phyloP scores from a whole-genome alignment of 1,140 invertebrate genomes.

The Cydia fagiglandana region DNA sequence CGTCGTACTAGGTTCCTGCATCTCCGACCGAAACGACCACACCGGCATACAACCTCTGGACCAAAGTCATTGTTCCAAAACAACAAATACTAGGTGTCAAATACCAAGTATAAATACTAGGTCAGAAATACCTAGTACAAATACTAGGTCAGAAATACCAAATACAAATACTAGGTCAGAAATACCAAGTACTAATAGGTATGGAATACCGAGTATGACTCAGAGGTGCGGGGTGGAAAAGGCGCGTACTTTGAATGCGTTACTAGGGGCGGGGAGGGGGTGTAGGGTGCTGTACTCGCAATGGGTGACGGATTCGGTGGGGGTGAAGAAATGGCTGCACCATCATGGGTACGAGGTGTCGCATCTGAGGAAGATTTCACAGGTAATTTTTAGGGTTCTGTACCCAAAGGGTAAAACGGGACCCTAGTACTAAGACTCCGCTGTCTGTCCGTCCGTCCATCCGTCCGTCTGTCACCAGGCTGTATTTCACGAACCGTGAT shows the following conservation, averaged over 20 bases:
- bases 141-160: background rate
- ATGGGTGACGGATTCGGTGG: slow-evolving; percentile 50
- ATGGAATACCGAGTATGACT: slow-evolving; percentile 15
- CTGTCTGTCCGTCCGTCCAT: too few relatives aligned
- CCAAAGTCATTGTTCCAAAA: slow-evolving; percentile 19
- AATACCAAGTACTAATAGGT: background rate
- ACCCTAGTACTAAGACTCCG: too few relatives aligned
- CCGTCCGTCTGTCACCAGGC: too few relatives aligned
- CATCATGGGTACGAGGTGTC: slow-evolving; percentile 59
- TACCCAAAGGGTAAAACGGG: too few relatives aligned
- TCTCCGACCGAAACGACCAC: slow-evolving; percentile 31
- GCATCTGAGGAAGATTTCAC: slow-evolving; percentile 62
- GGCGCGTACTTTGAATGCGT: slow-evolving; percentile 55
- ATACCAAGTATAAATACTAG: background rate
- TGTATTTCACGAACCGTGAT: too few relatives aligned
- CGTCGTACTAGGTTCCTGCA: slow-evolving; percentile 57
- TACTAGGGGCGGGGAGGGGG: slow-evolving; percentile 59
- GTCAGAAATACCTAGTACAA: background rate
- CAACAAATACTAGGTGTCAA: background rate
- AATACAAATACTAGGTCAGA: background rate
- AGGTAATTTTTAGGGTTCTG: slow-evolving; percentile 50
- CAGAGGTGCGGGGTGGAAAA: slow-evolving; percentile 40
- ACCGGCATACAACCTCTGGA: slow-evolving; percentile 3
- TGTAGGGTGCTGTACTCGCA: slow-evolving; percentile 52
- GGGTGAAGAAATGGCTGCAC: slow-evolving; percentile 50